Base-by-base conservation (phyloP, 1,140 invertebrate genomes). In the Musca vetustissima region DNA sequence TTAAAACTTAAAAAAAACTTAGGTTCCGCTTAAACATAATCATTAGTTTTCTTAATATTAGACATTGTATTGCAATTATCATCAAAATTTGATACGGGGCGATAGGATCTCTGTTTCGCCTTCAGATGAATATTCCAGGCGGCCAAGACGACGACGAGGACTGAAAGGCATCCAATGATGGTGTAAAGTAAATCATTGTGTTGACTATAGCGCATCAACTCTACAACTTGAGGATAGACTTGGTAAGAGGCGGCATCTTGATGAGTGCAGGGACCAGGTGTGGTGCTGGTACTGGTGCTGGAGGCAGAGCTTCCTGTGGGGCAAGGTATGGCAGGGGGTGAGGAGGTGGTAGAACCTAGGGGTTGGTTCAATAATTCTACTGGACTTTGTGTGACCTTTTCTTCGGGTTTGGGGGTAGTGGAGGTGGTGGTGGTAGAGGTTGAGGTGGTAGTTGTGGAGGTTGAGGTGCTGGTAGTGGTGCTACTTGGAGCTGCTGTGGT, bases 81-180 rank as follows among this genome's bases (percentile, higher is more conserved):
- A 68, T 81, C 79, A 64, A 76, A 73, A 59, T 71, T 78, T 47
- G 78, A 78, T 66, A 81, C 79, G 14, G 79, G 78, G 61, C 72
- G 70, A 69, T 81, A 81, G 73, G 78, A 81, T 72, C 78, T 76
- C 72, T 80, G 75, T 66, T 79, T 79, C 69, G 76, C 73, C 57
- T 59, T 73, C 68, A 77, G 49, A 14, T 78, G 75, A n/a, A 80
- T 75, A 25, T 13, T 50, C 32, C 69, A 73, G 8, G 68, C 21
- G 15, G 64, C 15, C n/a, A 74, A 43, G 0, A 72, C 9, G 1
- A 61, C 65, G 19, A 74, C 25, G 15, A 47, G 11, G 50, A 75
- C 24, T 2, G 67, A 49, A 15, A 69, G 59, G 24, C 66, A 53
- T 2, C 67, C 67, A 9, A 71, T 71, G 7, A 71, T 59, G 24